These are phyloP conservation scores for Platichthys flesus DNA, from an alignment of 2,113 vertebrate genomes.

Conservation along the genomic window DNA sequence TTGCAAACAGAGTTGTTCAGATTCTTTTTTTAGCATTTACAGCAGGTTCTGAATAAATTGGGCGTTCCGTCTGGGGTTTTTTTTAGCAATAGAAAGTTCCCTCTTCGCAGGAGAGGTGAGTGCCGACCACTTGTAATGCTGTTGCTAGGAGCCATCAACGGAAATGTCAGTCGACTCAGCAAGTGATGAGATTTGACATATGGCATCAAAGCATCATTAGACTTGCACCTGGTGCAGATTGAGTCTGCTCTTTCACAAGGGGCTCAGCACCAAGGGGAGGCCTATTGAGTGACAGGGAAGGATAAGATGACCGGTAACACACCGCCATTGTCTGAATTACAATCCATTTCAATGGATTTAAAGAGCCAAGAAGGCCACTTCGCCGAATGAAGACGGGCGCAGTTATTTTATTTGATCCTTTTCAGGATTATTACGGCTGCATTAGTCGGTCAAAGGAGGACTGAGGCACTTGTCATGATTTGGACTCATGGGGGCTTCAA, in stretches of 20 bases:
- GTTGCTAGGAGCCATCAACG: constrained; percentile 87
- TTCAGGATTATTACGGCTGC: background rate
- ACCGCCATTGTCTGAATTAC: constrained; percentile 43
- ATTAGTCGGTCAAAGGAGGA: background rate
- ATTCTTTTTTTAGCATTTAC: background rate
- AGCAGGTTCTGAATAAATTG: constrained; percentile 57
- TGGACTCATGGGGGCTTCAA: background rate
- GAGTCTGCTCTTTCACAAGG: constrained; percentile 84
- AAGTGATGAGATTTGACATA: constrained; percentile 97
- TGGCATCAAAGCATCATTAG: constrained; percentile 97
- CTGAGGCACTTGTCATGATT: background rate
- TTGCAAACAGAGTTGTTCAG: background rate
- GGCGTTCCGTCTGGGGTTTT: constrained; percentile 8
- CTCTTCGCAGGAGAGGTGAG: constrained; percentile 49
- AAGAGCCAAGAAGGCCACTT: constrained; percentile 38
- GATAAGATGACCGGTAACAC: constrained; percentile 73
- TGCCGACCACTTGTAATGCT: constrained; percentile 70
- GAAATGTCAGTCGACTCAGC: constrained; percentile 96
- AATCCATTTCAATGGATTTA: constrained; percentile 40
- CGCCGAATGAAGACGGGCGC: constrained; percentile 6
- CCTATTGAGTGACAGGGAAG: constrained; percentile 78
- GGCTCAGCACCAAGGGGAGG: constrained; percentile 84
- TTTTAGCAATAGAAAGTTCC: constrained; percentile 29
- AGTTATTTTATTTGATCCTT: background rate
- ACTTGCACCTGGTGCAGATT: constrained; percentile 89